phyloP scores from a whole-genome alignment of 2,797 vertebrate species.

The Loriculus beryllinus region DNA sequence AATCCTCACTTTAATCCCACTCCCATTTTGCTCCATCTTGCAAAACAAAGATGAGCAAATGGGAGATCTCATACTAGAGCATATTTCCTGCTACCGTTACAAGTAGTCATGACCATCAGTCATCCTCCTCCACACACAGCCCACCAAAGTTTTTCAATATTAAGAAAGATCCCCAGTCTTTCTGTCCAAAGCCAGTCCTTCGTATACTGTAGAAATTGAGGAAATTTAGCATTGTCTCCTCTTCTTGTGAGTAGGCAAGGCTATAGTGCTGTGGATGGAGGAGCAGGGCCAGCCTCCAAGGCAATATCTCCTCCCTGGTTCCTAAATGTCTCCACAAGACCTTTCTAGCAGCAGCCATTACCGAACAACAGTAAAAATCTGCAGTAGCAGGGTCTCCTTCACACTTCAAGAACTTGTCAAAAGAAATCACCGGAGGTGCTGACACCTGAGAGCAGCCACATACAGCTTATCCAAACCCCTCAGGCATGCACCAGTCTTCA shows the following conservation, averaged over 20 bases:
- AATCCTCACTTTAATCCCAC: neutral
- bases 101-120: too few species aligned
- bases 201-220: fast-evolving
- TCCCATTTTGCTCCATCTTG: neutral
- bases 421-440: neutral
- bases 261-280: neutral
- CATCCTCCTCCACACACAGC: too few species aligned
- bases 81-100: neutral
- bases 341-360: neutral
- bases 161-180: neutral
- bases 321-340: neutral
- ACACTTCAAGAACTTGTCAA: neutral
- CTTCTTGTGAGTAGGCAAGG: neutral
- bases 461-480: fast-evolving
- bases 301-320: neutral
- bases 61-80: neutral
- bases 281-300: neutral
- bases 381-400: neutral
- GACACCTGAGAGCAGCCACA: neutral
- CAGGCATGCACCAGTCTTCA: fast-evolving
- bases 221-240: neutral
- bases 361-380: neutral
- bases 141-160: neutral
- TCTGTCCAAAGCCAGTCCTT: neutral
- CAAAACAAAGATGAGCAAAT: neutral